Evolutionary conservation across 1,140 invertebrate genomes (phyloP), one percentile per base, ranked within the genome.

Genomic region (Drosophila mojavensis): DNA sequence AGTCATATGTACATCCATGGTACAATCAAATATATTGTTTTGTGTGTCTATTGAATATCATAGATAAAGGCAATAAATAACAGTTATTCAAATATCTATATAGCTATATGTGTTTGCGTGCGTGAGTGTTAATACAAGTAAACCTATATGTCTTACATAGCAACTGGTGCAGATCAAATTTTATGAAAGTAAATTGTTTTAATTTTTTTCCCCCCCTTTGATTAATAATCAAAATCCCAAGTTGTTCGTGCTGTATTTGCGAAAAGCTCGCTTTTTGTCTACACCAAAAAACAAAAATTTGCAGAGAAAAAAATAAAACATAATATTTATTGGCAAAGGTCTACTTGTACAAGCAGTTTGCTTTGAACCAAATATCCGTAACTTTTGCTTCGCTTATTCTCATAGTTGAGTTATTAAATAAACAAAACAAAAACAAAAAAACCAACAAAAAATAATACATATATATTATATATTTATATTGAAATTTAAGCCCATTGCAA

Each of bases 261-360:
- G 26, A 39, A 59, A 59, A 59, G 56, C 26, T 59, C 39, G 3
- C 7, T 20, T 13, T 48, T 48, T 47, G 58, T 50, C 28, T 58
- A 36, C 30, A 68, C 36, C 9, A n/a, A 43, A n/a, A 28, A 43
- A 24, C 20, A 24, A 6, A 28, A 45, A 45, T 59, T 36, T 28
- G 43, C 26, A 45, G 56, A 59, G 30, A 39, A 11, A 39, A 11
- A 33, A 17, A 17, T 17, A 17, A 30, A 30, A 36, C 1, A 36
- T 36, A 59, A 30, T 59, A 59, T 59, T 59, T 58, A 10, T 45
- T 39, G 39, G 56, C 56, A 59, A 28, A 30, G 41, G 9, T 59
- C 39, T 45, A 59, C 13, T 58, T 33, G 26, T 53, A 48, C 24
- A 48, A 48, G 47, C 4, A 4, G 20, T 48, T 48, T 13, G 47